phyloP scores from a whole-genome alignment of 1,140 invertebrate genomes.

The Calephelis nemesis region DNA sequence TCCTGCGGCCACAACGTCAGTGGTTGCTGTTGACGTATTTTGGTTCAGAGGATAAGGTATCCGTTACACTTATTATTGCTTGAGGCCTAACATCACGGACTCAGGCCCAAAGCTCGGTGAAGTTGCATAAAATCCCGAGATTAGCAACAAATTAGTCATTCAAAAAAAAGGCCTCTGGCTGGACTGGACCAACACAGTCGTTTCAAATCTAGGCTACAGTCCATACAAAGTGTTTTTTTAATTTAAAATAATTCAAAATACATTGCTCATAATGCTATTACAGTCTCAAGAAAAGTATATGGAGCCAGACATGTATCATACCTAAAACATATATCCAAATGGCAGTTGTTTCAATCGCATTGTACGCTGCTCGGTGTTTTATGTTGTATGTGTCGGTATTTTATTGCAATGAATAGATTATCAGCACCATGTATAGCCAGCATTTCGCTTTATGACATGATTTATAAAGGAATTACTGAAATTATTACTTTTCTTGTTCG shows the following conservation, averaged over 20 bases:
- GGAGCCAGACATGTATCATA: neutral
- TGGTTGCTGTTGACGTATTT: no score
- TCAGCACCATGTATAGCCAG: neutral
- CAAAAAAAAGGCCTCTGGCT: no score
- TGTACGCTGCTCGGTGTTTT: constrained; percentile 9
- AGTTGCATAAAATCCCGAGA: no score
- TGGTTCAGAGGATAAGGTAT: no score
- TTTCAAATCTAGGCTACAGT: no score
- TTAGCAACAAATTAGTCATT: no score
- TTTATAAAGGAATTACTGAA: constrained; percentile 6
- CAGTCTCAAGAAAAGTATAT: neutral
- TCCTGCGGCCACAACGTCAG: no score
- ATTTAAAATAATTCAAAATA: neutral
- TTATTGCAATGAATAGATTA: constrained; percentile 13
- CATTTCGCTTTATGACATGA: constrained; percentile 2
- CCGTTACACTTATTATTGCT: no score
- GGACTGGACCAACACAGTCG: no score
- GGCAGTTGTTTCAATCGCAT: constrained; percentile 1
- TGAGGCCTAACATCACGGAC: no score
- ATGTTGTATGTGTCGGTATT: constrained; percentile 8
- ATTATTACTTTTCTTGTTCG: neutral
- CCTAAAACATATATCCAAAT: neutral
- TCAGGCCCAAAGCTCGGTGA: no score
- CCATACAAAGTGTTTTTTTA: no score
- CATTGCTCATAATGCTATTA: neutral